phyloP scores from a whole-genome alignment of 1,140 invertebrate genomes.

The Pseudomyrmex dendroicus region DNA sequence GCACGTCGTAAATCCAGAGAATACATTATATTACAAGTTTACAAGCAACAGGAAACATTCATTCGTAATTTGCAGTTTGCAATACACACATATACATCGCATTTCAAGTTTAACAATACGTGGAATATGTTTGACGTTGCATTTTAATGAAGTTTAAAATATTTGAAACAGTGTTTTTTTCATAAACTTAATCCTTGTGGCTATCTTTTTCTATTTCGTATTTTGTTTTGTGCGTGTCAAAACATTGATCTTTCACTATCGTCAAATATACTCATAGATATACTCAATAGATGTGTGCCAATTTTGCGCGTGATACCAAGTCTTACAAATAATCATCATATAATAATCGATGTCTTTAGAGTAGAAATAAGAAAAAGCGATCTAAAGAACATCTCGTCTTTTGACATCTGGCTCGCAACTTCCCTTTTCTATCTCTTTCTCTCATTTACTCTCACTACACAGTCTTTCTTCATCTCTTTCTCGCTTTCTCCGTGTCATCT shows the following conservation, averaged over 20 bases:
- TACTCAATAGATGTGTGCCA: no score
- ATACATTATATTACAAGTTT: conserved; percentile 46
- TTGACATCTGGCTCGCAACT: conserved; percentile 46
- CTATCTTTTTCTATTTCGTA: not conserved
- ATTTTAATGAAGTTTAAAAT: conserved; percentile 5
- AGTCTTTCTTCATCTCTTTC: conserved; percentile 8
- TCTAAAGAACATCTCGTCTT: conserved; percentile 19
- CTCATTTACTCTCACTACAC: conserved; percentile 24
- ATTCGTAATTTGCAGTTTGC: conserved; percentile 37
- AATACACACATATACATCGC: not conserved
- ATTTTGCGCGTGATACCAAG: not conserved
- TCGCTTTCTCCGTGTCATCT: conserved; percentile 20
- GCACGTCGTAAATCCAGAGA: conserved; percentile 55
- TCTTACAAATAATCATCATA: conserved; percentile 2
- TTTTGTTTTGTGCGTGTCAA: not conserved
- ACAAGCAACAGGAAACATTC: conserved; percentile 43
- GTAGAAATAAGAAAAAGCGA: not conserved
- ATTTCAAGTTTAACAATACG: conserved; percentile 8
- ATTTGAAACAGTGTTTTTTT: not conserved
- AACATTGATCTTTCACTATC: not conserved
- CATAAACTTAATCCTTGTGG: not conserved
- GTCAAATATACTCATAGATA: not conserved
- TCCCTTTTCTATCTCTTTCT: conserved; percentile 39
- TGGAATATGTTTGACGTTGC: not conserved
- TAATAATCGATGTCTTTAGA: conserved; percentile 18